phyloP scores from a whole-genome alignment of 2,113 vertebrate genomes.

The Campylorhamphus procurvoides region DNA sequence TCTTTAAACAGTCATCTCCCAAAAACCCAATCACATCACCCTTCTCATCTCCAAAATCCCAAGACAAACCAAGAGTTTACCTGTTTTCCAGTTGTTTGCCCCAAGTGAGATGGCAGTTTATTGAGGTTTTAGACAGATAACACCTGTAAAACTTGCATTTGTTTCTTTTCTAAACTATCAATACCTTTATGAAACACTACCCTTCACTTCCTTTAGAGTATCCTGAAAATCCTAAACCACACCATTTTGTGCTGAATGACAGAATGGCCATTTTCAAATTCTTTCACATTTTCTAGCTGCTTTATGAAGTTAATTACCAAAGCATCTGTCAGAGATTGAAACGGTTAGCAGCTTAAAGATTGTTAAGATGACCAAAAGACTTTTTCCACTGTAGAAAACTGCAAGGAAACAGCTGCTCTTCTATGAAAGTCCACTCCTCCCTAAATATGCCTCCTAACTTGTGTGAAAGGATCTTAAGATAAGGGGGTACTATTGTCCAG shows the following conservation, averaged over 20 bases:
- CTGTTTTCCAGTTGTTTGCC: background rate
- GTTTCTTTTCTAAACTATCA: background rate
- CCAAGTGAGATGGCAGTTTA: background rate
- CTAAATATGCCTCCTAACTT: background rate
- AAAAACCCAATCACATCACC: fast-evolving
- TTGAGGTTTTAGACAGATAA: background rate
- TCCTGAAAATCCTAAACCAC: background rate
- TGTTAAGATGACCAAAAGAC: background rate
- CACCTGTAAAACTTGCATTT: background rate
- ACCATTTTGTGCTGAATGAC: background rate
- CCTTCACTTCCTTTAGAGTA: background rate
- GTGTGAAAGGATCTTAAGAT: background rate
- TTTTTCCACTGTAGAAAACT: background rate
- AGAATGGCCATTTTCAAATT: background rate
- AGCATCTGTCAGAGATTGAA: background rate
- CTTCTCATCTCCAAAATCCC: background rate
- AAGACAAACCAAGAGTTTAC: background rate
- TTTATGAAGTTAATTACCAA: background rate
- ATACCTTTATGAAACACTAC: background rate
- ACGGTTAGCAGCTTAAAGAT: background rate
- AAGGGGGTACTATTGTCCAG: no score
- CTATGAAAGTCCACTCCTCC: background rate
- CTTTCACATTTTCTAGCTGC: background rate
- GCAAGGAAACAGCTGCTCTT: background rate
- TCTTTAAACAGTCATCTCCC: background rate